Evolutionary conservation across 2,113 vertebrate species (phyloP).

Genomic region (Okapia johnstoni): DNA sequence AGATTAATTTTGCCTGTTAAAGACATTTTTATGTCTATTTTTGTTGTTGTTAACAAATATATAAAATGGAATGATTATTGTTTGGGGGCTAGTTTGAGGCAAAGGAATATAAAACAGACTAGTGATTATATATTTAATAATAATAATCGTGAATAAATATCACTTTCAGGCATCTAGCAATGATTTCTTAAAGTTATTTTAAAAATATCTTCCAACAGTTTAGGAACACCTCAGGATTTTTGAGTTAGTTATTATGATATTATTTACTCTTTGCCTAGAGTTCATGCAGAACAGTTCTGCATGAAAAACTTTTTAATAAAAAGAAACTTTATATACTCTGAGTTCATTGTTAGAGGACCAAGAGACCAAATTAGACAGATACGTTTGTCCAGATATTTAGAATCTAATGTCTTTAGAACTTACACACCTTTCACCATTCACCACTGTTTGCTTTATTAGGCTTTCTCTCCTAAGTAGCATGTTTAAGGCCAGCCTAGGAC

Average conservation of each 20-base stretch:
- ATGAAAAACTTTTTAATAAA: neutral
- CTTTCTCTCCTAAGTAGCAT: neutral
- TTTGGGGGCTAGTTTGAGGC: neutral
- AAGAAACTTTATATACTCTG: neutral
- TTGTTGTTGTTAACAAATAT: neutral
- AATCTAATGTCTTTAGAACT: neutral
- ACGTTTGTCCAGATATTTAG: neutral
- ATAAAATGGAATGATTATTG: neutral
- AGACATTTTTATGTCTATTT: neutral
- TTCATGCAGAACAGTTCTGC: neutral
- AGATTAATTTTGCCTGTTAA: neutral
- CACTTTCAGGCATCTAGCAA: neutral
- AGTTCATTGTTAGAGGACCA: neutral
- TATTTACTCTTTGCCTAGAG: neutral
- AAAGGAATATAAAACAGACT: neutral
- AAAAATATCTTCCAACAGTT: neutral
- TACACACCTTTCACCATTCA: neutral
- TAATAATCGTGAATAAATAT: neutral
- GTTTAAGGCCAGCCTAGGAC: neutral
- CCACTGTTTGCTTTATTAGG: neutral
- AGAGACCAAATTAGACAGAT: neutral
- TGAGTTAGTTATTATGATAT: neutral
- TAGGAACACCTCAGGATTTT: neutral
- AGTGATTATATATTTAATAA: neutral
- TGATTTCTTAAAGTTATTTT: conserved; percentile 2